phyloP scores from a whole-genome alignment of 2,113 vertebrate species.

The Microtus oregoni region DNA sequence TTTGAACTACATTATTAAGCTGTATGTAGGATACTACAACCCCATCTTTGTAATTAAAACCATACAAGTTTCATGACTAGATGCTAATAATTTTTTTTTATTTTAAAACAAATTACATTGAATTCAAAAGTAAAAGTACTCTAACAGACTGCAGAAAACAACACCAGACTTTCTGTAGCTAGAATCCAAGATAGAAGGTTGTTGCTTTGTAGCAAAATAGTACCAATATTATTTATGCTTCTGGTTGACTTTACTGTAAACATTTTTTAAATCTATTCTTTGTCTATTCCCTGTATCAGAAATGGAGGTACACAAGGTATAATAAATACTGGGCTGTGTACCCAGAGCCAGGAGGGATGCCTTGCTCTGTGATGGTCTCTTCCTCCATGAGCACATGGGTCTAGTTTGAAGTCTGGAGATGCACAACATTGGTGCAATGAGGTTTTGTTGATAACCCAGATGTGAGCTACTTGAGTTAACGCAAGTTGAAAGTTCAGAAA shows the following conservation, averaged over 20 bases:
- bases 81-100: background rate
- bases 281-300: background rate
- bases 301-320: background rate
- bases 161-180: background rate
- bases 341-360: background rate
- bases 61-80: background rate
- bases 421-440: background rate
- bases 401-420: conserved; percentile 33
- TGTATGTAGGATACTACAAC: background rate
- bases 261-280: background rate
- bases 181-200: background rate
- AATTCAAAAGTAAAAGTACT: background rate
- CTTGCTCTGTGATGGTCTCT: background rate
- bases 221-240: background rate
- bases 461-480: conserved; percentile 73
- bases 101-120: background rate
- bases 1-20: background rate
- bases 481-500: conserved; percentile 59
- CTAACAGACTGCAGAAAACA: background rate
- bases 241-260: background rate
- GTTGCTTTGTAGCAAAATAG: background rate
- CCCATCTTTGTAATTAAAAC: background rate
- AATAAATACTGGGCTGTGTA: background rate
- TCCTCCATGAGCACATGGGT: background rate
- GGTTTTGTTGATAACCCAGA: conserved; percentile 69